A percentile compares a stretch with the other conserved stretches of the same genome.
Evolutionary conservation across 2,888 invertebrate genomes (phyloP).

Genomic region (Calliphora vomitoria): DNA sequence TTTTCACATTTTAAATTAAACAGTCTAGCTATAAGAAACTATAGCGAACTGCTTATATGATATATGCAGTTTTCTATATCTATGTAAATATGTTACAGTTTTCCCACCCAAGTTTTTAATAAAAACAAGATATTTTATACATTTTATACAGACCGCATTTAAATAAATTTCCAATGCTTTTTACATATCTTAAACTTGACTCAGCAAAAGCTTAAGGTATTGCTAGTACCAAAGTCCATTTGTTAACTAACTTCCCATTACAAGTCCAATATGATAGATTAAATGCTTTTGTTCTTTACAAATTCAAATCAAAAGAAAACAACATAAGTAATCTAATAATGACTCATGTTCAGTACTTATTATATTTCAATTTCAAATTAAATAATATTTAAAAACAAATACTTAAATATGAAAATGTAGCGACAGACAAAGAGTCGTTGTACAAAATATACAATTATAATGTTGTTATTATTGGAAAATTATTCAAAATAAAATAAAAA

Average conservation of each 20-base stretch:
- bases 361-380: slow-evolving; percentile 6
- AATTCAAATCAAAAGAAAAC: neutral
- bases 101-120: no score
- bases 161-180: no score
- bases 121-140: no score
- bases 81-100: no score
- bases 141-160: no score
- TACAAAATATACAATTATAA: neutral
- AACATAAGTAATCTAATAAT: slow-evolving; percentile 38
- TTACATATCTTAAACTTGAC: no score
- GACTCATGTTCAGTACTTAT: slow-evolving; percentile 33
- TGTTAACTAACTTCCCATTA: neutral
- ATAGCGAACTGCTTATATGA: no score
- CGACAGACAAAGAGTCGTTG: neutral
- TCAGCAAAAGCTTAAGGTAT: no score
- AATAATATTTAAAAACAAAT: slow-evolving; percentile 15
- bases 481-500: neutral
- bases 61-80: no score
- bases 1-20: no score
- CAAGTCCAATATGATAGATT: neutral
- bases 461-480: slow-evolving; percentile 21
- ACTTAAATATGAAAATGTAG: neutral
- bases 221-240: neutral
- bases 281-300: slow-evolving; percentile 48
- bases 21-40: no score